These are phyloP conservation scores for Hydrozoanthus gracilis DNA, from an alignment of 92 coral and sea anemone species.

Conservation along the genomic window DNA sequence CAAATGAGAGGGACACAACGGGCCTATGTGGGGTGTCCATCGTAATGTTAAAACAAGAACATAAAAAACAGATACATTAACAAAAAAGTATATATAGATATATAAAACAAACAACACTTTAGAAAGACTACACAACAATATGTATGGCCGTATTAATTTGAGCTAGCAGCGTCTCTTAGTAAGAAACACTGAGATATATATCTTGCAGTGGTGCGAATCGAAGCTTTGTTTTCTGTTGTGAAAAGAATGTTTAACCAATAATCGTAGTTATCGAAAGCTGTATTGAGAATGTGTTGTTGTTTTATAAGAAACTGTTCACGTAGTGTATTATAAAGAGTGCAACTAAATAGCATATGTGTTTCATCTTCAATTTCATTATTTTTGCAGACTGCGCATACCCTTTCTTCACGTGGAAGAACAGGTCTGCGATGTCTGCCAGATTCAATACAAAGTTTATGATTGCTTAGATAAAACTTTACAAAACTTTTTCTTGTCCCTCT, in stretches of 20 bases:
- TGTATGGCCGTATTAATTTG: slow-evolving; percentile 11
- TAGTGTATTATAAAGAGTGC: slow-evolving; percentile 35
- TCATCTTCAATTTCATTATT: slow-evolving; percentile 34
- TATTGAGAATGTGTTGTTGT: slow-evolving; percentile 27
- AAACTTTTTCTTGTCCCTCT: slow-evolving; percentile 9
- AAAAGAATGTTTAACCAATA: slow-evolving; percentile 34
- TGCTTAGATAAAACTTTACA: slow-evolving; percentile 7
- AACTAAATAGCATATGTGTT: slow-evolving; percentile 33
- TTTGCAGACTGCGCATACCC: slow-evolving; percentile 27
- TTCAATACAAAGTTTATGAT: slow-evolving; percentile 14
- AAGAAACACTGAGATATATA: slow-evolving; percentile 35
- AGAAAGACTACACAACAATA: slow-evolving; percentile 7
- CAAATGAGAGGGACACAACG: too few relatives aligned
- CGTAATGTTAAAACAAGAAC: too few relatives aligned
- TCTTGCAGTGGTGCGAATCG: slow-evolving; percentile 39
- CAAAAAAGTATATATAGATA: neutral
- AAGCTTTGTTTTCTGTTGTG: slow-evolving; percentile 36
- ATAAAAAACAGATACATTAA: too few relatives aligned
- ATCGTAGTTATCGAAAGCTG: slow-evolving; percentile 17
- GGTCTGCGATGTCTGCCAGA: slow-evolving; percentile 7
- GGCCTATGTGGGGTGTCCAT: too few relatives aligned
- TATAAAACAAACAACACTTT: neutral
- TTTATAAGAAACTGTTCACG: slow-evolving; percentile 24
- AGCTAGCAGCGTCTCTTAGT: slow-evolving; percentile 26
- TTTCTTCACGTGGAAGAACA: slow-evolving; percentile 37